Evolutionary conservation across 2,888 invertebrate genomes (phyloP), one percentile per base, ranked within the genome.

Genomic region (Dermolepida albohirtum): DNA sequence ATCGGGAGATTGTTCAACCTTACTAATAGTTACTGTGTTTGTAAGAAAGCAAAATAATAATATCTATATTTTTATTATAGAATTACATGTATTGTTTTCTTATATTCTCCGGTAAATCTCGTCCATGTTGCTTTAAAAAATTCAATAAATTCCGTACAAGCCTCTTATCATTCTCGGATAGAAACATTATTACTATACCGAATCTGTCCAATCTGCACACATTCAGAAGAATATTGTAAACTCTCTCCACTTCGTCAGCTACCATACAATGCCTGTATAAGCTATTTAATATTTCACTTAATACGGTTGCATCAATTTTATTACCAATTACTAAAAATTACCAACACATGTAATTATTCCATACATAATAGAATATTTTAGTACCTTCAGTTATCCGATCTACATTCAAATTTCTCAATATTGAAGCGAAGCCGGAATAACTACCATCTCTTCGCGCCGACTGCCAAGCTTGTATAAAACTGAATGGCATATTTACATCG

Each of bases 261-360:
- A 77, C 78, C 29, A 78, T 78, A 68, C 84, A 84, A 74, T 84
- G 79, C 40, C 70, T 71, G 47, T 81, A 79, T 16, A 84, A 72
- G 64, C 83, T 83, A 47, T 73, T 78, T 10, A 85, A 66, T 29
- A 85, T 80, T 5, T 68, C 75, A 55, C 78, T 80, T 51, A 84
- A 78, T 80, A 84, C 84, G 11, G 74, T 73, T 11, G 80, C 82
- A 47, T 85, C 84, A 43, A 85, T 72, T 74, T 83, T 83, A 59
- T 78, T 82, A 10, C 83, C 84, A 74, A 84, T 78, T 54, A 84
- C 84, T 84, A 71, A 65, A 73, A 74, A 71, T 68, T 41, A 47
- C 22, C 2, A 44, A 64, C 11, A 11, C 11, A 22, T 8, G 0
- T 62, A 5, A 17, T 43, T 17, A 63, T 14, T 44, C 57, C 6